Base-by-base conservation (phyloP, 2,888 invertebrate genomes). In the Trichopoda pennipes region DNA sequence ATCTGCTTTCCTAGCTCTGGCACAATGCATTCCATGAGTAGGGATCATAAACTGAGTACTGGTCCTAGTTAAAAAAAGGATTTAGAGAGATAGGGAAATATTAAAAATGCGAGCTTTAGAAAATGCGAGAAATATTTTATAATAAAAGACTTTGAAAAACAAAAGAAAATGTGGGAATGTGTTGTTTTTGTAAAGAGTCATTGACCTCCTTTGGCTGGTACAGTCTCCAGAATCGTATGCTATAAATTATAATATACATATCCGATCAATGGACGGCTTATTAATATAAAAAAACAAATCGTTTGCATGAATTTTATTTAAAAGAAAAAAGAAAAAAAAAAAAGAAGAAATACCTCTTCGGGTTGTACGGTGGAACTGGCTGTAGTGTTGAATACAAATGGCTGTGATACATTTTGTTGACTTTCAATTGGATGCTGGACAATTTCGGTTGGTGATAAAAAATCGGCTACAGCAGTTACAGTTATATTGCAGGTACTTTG, bases 401-500 rank as follows among this genome's bases (percentile, higher is more conserved):
- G 87, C 79, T 88, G 87, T 38, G 88, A 87, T 23, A 85, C 81
- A 63, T 86, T 86, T 75, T 84, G 86, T 44, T 85, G 49, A 73
- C 44, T 78, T 72, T 35, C 76, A 68, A 28, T 23, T 58, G 44
- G 17, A 38, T 56, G 32, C 56, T 42, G 84, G 49, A 21, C 49
- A 28, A 28, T 28, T 1, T 74, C 74, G 10, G 79, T 61, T 9
- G 84, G 51, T 8, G 90, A 87, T 85, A 90, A 85, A 78, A 91
- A 90, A 84, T 91, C 89, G 49, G 91, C 88, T 82, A 92, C 92
- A 3, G 93, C 91, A 9, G 94, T 93, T 58, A 95, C 91, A 16
- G 94, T 92, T 73, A 95, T 95, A 87, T 93, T 94, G 87, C 94
- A 95, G 0, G 94, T 94, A 89, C 94, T 95, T 83, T 92, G 93